Percentiles rank a stretch among this genome's conserved stretches.
phyloP scores from a whole-genome alignment of 1,140 invertebrate genomes.

The Ceratina australensis region DNA sequence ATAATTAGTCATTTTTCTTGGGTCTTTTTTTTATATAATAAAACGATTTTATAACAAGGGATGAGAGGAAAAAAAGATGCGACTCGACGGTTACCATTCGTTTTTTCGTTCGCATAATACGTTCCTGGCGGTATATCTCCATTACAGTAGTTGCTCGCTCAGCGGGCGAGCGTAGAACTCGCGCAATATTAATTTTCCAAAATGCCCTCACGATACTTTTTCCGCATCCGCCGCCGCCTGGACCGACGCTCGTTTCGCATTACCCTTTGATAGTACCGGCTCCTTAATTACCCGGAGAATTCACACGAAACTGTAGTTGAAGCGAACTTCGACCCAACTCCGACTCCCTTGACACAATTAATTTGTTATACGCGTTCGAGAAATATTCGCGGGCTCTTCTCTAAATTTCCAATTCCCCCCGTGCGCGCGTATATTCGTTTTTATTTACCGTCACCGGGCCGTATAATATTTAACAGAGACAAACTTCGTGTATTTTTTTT shows the following conservation, averaged over 20 bases:
- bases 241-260: neutral
- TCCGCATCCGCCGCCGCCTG: neutral
- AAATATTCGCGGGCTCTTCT: neutral
- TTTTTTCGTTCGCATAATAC: neutral
- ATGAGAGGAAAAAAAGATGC: no score
- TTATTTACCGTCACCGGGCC: no score
- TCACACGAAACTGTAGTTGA: neutral
- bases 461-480: no score
- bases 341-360: neutral
- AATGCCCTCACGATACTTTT: constrained; percentile 2
- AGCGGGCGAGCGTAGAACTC: no score
- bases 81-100: no score
- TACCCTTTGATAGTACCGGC: neutral
- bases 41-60: no score
- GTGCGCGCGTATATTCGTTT: no score
- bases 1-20: no score
- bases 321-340: neutral
- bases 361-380: constrained; percentile 8
- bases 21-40: no score
- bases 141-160: constrained; percentile 6
- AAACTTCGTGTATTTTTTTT: no score
- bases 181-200: constrained; percentile 26
- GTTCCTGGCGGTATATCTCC: constrained; percentile 29
- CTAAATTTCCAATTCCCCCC: neutral
- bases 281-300: constrained; percentile 7